Percentiles rank a stretch among this genome's conserved stretches.
phyloP scores from a whole-genome alignment of 2,888 invertebrate genomes.

The Seira ritae region DNA sequence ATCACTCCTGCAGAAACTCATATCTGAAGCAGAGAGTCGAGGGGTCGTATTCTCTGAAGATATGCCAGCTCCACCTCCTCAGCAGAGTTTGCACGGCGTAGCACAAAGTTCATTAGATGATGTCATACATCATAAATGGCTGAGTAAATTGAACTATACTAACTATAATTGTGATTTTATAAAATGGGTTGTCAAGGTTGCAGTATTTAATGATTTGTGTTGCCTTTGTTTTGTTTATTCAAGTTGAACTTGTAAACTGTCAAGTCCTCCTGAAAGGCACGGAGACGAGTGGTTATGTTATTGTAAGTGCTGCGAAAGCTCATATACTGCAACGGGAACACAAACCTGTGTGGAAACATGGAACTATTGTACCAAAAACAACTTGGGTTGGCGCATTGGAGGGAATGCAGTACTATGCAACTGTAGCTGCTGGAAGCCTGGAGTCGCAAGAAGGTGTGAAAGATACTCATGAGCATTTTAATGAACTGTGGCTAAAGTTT shows the following conservation, averaged over 20 bases:
- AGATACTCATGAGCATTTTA: too few relatives aligned
- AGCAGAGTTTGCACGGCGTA: slow-evolving; percentile 88
- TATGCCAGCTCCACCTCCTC: slow-evolving; percentile 84
- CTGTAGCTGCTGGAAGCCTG: slow-evolving; percentile 84
- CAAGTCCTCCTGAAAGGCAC: slow-evolving; percentile 96
- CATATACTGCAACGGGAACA: slow-evolving; percentile 93
- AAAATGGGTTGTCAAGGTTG: slow-evolving; percentile 10
- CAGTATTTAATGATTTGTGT: too few relatives aligned
- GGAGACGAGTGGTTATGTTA: slow-evolving; percentile 97
- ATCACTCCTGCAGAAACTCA: slow-evolving; percentile 93
- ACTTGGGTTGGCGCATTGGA: slow-evolving; percentile 97
- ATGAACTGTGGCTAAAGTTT: too few relatives aligned
- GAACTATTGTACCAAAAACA: slow-evolving; percentile 92
- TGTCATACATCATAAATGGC: slow-evolving; percentile 94
- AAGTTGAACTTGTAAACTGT: slow-evolving; percentile 92
- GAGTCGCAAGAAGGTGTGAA: slow-evolving; percentile 68
- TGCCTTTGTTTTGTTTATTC: background rate
- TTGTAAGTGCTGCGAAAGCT: slow-evolving; percentile 96
- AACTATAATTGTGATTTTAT: too few relatives aligned
- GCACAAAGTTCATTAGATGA: slow-evolving; percentile 94
- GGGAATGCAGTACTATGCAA: slow-evolving; percentile 99
- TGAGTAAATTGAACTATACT: slow-evolving; percentile 82
- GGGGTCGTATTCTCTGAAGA: slow-evolving; percentile 98
- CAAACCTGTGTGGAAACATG: slow-evolving; percentile 91
- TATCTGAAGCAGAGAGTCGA: slow-evolving; percentile 91